phyloP scores from a whole-genome alignment of 2,113 vertebrate genomes.

The Ammodytes dubius region DNA sequence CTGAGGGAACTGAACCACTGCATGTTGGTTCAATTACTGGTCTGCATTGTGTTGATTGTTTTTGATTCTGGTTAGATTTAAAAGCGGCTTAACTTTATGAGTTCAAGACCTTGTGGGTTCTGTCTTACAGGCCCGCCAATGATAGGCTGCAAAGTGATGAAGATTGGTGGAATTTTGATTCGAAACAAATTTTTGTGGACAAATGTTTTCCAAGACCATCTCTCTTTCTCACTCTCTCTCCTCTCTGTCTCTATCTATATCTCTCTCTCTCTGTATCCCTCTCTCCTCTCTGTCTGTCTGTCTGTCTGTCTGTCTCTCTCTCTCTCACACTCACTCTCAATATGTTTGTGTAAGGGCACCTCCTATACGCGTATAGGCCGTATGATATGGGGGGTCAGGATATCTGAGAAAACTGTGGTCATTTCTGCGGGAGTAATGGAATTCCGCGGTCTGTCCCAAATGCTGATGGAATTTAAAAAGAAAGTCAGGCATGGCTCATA shows the following conservation, averaged over 20 bases:
- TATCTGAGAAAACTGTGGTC: conserved; percentile 74
- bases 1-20: conserved; percentile 16
- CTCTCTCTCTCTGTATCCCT: not conserved
- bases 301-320: conserved; percentile 29
- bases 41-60: conserved; percentile 45
- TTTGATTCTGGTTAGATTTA: conserved; percentile 51
- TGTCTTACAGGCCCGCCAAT: conserved; percentile 37
- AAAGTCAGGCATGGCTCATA: conserved; percentile 73
- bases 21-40: conserved; percentile 50
- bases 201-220: conserved; percentile 23
- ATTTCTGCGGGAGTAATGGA: conserved; percentile 77
- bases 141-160: conserved; percentile 12
- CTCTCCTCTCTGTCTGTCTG: not conserved
- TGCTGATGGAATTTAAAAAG: conserved; percentile 76
- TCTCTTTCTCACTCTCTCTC: conserved; percentile 27
- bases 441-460: conserved; percentile 72
- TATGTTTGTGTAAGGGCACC: conserved; percentile 58
- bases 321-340: conserved; percentile 5
- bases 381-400: conserved; percentile 62
- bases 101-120: conserved; percentile 41
- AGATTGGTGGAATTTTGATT: conserved; percentile 16
- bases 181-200: conserved; percentile 1
- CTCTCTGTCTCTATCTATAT: conserved; percentile 41
- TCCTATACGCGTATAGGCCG: conserved; percentile 35
- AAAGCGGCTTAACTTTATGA: conserved; percentile 52